Conservation (phyloP, 2,888 invertebrate genomes). For the Caenorhabditis drosophilae region DNA sequence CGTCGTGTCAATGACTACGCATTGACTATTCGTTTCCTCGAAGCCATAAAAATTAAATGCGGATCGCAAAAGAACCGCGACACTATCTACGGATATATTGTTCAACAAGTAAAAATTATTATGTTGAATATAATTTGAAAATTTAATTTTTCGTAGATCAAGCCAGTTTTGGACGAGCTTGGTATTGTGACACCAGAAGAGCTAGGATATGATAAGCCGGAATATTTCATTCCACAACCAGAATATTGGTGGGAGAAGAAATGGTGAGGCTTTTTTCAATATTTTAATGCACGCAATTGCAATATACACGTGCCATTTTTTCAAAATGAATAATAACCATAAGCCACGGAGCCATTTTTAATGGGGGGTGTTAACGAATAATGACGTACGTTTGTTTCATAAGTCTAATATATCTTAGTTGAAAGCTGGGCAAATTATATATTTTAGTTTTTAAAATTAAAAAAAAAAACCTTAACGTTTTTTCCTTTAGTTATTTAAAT, state of each 20-base stretch:
- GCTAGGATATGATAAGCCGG: constrained; percentile 94
- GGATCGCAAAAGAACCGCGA: constrained; percentile 68
- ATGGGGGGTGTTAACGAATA: too few species aligned
- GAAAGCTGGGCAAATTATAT: too few species aligned
- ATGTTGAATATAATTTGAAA: constrained; percentile 1
- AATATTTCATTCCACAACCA: constrained; percentile 82
- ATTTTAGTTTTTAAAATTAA: too few species aligned
- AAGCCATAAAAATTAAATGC: constrained; percentile 86
- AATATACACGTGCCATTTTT: too few species aligned
- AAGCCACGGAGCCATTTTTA: too few species aligned
- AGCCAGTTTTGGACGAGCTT: constrained; percentile 88
- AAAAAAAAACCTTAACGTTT: too few species aligned
- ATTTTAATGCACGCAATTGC: neutral
- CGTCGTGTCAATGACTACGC: constrained; percentile 90
- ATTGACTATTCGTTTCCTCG: constrained; percentile 88
- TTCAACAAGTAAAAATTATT: constrained; percentile 69
- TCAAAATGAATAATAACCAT: too few species aligned
- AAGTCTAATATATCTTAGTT: too few species aligned
- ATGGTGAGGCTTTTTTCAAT: constrained; percentile 45
- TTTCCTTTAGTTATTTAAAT: too few species aligned
- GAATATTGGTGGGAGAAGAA: constrained; percentile 71
- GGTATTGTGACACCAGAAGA: constrained; percentile 93
- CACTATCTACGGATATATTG: constrained; percentile 73
- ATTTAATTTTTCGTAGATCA: constrained; percentile 77
- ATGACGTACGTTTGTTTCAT: too few species aligned